Percentiles rank a stretch among this genome's conserved stretches.
Conservation (phyloP, 2,888 invertebrate species). For the Acholoe squamosa region DNA sequence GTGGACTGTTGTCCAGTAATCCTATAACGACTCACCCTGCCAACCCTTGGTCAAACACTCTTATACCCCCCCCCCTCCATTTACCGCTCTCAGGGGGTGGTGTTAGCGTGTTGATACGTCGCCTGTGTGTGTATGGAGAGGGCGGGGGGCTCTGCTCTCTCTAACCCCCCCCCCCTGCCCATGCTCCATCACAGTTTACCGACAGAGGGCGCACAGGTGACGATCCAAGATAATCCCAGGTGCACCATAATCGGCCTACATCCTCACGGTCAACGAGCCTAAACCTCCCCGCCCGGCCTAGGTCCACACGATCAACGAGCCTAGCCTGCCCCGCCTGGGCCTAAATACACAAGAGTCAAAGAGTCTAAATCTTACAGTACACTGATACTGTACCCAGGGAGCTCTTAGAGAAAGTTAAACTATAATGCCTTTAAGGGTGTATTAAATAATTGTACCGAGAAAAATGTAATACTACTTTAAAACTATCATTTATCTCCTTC, state of each 20-base stretch:
- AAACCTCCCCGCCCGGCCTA: neutral
- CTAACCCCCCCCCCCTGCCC: neutral
- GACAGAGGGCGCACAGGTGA: neutral
- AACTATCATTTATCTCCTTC: too few relatives aligned
- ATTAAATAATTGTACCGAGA: too few relatives aligned
- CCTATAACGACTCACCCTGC: neutral
- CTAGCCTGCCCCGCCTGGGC: neutral
- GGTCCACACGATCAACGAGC: constrained; percentile 12
- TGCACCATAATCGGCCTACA: neutral
- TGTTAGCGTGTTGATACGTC: constrained; percentile 2
- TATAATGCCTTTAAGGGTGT: too few relatives aligned
- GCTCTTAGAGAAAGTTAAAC: too few relatives aligned
- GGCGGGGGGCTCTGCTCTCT: too few relatives aligned
- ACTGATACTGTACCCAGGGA: too few relatives aligned
- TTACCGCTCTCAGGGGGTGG: neutral
- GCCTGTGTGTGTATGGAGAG: neutral
- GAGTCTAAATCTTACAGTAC: too few relatives aligned
- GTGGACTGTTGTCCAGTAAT: constrained; percentile 17
- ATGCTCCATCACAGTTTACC: neutral
- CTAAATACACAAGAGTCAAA: too few relatives aligned
- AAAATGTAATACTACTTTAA: too few relatives aligned
- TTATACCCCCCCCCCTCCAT: neutral
- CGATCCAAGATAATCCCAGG: neutral
- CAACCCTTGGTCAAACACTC: constrained; percentile 7
- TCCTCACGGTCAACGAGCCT: constrained; percentile 7